A percentile compares a stretch with the other conserved stretches of the same genome.
Evolutionary conservation across 1,140 invertebrate genomes (phyloP).

Genomic region (Bombus difficillimus): DNA sequence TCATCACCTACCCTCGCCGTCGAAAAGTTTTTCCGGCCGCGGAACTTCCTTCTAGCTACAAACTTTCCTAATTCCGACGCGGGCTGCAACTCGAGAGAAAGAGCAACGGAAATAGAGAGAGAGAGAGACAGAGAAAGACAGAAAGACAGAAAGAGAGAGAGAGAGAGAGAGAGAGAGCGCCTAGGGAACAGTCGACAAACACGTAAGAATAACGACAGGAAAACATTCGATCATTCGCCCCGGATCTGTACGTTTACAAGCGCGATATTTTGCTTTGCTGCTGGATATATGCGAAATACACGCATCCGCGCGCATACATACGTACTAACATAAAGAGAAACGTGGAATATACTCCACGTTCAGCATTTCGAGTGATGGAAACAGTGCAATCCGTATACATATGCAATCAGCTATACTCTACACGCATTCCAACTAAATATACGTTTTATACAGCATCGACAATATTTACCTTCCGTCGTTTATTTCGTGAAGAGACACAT

Average conservation of each 20-base stretch:
- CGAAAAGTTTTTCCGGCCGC: conserved; percentile 49
- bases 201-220: conserved; percentile 51
- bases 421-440: conserved; percentile 27
- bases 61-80: conserved; percentile 62
- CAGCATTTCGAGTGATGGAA: conserved; percentile 22
- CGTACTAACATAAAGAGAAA: background rate
- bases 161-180: no score
- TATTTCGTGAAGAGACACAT: conserved; percentile 1
- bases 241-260: background rate
- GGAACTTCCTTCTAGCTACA: conserved; percentile 38
- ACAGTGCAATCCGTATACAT: conserved; percentile 44
- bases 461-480: conserved; percentile 44
- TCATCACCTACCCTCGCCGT: conserved; percentile 49
- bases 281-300: background rate
- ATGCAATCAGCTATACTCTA: conserved; percentile 46
- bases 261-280: no score
- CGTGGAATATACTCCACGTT: background rate
- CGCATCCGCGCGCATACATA: no score
- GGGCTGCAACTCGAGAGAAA: background rate
- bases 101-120: background rate
- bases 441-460: conserved; percentile 24
- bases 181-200: background rate
- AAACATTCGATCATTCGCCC: conserved; percentile 11
- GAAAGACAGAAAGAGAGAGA: background rate
- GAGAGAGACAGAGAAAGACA: background rate